Base-by-base conservation (phyloP, 2,797 vertebrate genomes). In the Gymnodraco acuticeps region DNA sequence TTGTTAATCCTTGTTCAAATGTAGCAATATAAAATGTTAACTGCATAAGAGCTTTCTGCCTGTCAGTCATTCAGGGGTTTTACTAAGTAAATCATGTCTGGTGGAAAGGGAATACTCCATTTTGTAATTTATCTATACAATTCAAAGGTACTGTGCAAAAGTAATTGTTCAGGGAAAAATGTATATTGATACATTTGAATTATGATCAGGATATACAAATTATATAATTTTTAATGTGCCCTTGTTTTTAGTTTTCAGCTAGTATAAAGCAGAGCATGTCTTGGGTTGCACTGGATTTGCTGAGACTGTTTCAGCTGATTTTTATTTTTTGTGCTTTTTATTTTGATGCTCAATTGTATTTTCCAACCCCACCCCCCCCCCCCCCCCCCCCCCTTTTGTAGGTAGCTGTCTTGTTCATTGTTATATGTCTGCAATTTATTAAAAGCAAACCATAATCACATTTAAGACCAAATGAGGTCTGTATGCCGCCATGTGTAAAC, bases 251-350 rank as follows among this genome's bases (percentile, higher is more conserved):
- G 78, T 86, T 89, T 89, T 87, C 73, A 87, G 70, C 69, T 89
- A 80, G 84, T 83, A 73, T 87, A 79, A 91, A 93, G 89, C 92
- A 89, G 90, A 92, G 92, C 80, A 81, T 89, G 91, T 94, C 90
- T 94, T 93, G 92, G 92, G 92, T 95, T 95, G 94, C 93, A 95
- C 95, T 94, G 94, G 94, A 95, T 95, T 95, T 91, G 93, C 92
- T 94, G 92, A 92, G 89, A 94, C 90, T 89, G 90, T 92, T 92
- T 93, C 64, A 90, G 84, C 87, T 85, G 54, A 72, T 64, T 84
- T 80, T 70, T 77, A 51, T 79, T 78, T 81, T 75, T 77, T 61
- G 56, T 86, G 61, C 73, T 71, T 86, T 67, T 47, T 82, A 83
- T 87, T 84, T 88, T 80, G 69, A 88, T 81, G 91, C 90, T 93